Evolutionary conservation across 2,797 vertebrate species (phyloP), one percentile per base, ranked within the genome.

Genomic region (Simalia tracyae): DNA sequence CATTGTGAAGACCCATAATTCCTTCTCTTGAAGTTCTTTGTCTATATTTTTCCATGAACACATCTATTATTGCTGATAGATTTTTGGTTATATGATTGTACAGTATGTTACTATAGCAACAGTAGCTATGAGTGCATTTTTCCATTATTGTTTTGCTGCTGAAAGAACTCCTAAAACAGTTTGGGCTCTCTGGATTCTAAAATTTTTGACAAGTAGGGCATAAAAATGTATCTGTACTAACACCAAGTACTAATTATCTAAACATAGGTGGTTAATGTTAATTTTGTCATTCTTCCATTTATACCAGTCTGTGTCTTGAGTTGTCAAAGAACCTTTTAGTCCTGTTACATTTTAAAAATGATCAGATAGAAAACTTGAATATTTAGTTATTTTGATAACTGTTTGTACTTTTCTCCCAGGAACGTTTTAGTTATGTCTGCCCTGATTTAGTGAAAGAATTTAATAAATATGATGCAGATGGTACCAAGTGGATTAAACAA

Each of bases 361-460:
- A 28, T 93, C 66, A 86, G 76, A 89, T 63, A 19, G 57, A 89
- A 0, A 91, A 61, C 17, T 85, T 94, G 14, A 14, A 24, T 0
- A 60, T 36, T 81, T 28, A 42, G 54, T 93, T 64, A 4, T 60
- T 11, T 93, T 93, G 22, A 59, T 94, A 84, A 95, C 89, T 92
- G 10, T 61, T 11, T 26, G 0, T 86, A 0, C 46, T 95, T 59
- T 3, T 91, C 95, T 97, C 92, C 61, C 90, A 99, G 99, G 99
- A 99, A 94, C 99, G 99, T 64, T 99, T 98, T 97, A 99, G 99
- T 97, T 99, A 99, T 4, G 99, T 99, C 92, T 99, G 99, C 96
- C 99, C 99, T 0, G 99, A 99, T 96, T 98, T 99, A 93, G 99
- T 99, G 86, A 99, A 99, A 97, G 99, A 99, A 97, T 99, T 99